Conservation (phyloP, 2,797 vertebrate genomes). For the Parauchenoglanis punctatus region DNA sequence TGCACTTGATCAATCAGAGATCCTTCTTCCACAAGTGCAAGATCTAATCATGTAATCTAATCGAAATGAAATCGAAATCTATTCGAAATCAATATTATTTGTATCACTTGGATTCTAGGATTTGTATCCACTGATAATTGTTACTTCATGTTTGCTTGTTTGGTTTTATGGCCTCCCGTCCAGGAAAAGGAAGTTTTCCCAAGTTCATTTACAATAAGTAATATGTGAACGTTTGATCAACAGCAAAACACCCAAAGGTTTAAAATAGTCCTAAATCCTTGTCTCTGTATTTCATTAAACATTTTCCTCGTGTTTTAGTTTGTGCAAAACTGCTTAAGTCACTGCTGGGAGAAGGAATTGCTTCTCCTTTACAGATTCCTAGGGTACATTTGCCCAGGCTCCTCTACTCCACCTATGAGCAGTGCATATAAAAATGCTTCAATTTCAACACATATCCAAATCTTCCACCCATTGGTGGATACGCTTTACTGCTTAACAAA, state of each 20-base stretch:
- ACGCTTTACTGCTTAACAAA: constrained; percentile 40
- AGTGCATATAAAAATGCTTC: not conserved
- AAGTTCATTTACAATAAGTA: not conserved
- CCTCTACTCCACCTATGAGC: not conserved
- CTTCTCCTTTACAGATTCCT: constrained; percentile 13
- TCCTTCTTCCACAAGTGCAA: constrained; percentile 39
- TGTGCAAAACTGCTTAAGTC: constrained; percentile 30
- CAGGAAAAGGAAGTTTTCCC: not conserved
- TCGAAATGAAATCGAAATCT: constrained; percentile 1
- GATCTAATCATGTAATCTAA: not conserved
- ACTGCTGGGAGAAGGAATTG: not conserved
- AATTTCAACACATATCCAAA: constrained; percentile 18
- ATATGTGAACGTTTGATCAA: not conserved
- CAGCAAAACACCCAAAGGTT: constrained; percentile 20
- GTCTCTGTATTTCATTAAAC: not conserved
- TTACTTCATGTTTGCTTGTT: constrained; percentile 9
- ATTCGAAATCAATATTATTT: constrained; percentile 13
- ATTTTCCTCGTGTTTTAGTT: constrained; percentile 23
- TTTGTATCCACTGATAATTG: not conserved
- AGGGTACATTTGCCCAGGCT: not conserved
- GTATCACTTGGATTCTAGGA: constrained; percentile 14
- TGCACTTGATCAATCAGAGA: constrained; percentile 29
- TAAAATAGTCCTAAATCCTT: constrained; percentile 13
- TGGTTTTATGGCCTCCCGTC: not conserved
- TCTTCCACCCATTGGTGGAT: constrained; percentile 42